Evolutionary conservation across 2,113 vertebrate species (phyloP), one percentile per base, ranked within the genome.

Genomic region (Passer montanus): DNA sequence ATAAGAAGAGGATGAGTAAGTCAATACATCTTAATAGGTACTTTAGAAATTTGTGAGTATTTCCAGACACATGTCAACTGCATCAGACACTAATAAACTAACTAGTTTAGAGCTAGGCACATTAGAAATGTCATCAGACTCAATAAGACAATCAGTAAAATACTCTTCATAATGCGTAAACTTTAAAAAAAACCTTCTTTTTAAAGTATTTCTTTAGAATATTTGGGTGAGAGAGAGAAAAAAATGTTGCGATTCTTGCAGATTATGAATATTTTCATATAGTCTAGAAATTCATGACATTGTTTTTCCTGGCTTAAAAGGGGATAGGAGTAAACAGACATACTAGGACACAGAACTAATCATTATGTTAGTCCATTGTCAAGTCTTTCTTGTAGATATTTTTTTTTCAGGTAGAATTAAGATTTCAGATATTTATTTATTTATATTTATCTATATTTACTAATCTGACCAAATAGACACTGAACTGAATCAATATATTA

Each of bases 101-200:
- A 19, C 2, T 67, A 44, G 5, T 39, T 59, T 28, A 39, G 13
- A 67, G 14, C 15, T 8, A 83, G 2, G 2, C 3, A 30, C 6
- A 33, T 50, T 70, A 76, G 12, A 86, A 89, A 66, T 49, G 24
- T 24, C 10, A 52, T 27, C 9, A 41, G 52, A 68, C 50, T 85
- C 44, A 64, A 7, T 46, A 59, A 76, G 5, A 0, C 0, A 52
- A 41, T 47, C 21, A 46, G 6, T 41, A 86, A 39, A 73, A 35
- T 41, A 5, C 0, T 63, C 14, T 43, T 87, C 62, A 27, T 41
- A 13, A 41, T 28, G 2, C 39, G 52, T 24, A 44, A 81, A 56
- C 2, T 23, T 16, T 5, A 3, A 12, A 28, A 55, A 55, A 7
- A 0, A 1, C 0, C 2, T 23, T 46, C 14, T 31, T 66, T 37